Conservation (phyloP, 2,797 vertebrate genomes). For the Lepus oiostolus region DNA sequence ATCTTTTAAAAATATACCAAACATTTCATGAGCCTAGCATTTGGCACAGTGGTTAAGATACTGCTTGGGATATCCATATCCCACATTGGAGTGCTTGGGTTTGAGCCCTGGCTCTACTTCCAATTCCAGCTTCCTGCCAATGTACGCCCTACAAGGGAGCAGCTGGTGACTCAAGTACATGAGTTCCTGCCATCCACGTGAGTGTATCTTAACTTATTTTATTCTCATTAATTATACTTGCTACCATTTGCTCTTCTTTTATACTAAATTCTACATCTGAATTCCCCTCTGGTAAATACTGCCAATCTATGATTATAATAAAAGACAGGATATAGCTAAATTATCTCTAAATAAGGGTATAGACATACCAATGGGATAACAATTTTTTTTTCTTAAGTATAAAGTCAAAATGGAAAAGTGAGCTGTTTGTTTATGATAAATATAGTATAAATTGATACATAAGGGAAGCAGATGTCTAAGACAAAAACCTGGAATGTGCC, state of each 20-base stretch:
- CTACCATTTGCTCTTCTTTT: neutral
- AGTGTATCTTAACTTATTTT: neutral
- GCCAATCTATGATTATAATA: neutral
- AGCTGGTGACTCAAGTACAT: too few relatives aligned
- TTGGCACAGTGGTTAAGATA: too few relatives aligned
- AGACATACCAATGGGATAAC: neutral
- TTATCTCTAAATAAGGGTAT: neutral
- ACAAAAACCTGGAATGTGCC: too few relatives aligned
- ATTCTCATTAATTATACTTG: neutral
- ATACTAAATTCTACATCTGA: neutral
- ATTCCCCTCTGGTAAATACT: neutral
- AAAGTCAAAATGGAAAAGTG: constrained; percentile 27
- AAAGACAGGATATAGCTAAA: neutral
- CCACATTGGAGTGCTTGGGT: too few relatives aligned
- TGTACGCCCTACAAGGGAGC: too few relatives aligned
- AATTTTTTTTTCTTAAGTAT: constrained; percentile 46
- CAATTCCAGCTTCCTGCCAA: too few relatives aligned
- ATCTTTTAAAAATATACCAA: neutral
- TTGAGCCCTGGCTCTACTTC: too few relatives aligned
- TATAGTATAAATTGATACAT: neutral
- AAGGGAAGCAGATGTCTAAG: neutral
- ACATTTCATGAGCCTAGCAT: too few relatives aligned
- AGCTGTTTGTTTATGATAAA: neutral
- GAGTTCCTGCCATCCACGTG: too few relatives aligned
- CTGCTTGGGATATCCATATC: too few relatives aligned